These are phyloP conservation scores for Hemithea aestivaria DNA, from an alignment of 2,888 invertebrate species.

Conservation along the genomic window DNA sequence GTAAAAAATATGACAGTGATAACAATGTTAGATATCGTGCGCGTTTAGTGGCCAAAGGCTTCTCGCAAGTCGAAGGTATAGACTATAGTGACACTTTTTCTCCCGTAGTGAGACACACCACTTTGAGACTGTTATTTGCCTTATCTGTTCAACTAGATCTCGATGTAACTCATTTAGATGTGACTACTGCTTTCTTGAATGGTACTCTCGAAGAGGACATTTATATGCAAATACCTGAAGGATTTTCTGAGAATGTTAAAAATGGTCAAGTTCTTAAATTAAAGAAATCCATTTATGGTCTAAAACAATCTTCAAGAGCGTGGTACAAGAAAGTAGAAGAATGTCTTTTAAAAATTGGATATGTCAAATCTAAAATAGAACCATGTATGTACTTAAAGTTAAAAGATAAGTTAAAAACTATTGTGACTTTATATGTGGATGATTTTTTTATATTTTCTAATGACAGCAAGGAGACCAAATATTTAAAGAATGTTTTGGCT, in stretches of 20 bases:
- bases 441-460: conserved; percentile 1
- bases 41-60: too few relatives aligned
- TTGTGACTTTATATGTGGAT: background rate
- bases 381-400: background rate
- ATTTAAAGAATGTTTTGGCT: background rate
- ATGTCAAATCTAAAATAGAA: background rate
- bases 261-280: background rate
- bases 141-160: background rate
- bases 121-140: too few relatives aligned
- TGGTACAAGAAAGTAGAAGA: conserved; percentile 2
- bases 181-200: conserved; percentile 6
- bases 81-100: too few relatives aligned
- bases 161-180: conserved; percentile 7
- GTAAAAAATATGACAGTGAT: too few relatives aligned
- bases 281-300: conserved; percentile 2
- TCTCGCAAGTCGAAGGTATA: too few relatives aligned
- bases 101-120: too few relatives aligned
- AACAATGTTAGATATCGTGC: too few relatives aligned
- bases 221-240: background rate
- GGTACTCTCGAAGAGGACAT: conserved; percentile 8
- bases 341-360: background rate
- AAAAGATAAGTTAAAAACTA: background rate
- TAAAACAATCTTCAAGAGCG: background rate
- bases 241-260: background rate
- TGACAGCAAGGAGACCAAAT: background rate